A percentile compares a stretch with the other conserved stretches of the same genome.
Evolutionary conservation across 2,888 invertebrate genomes (phyloP).

Genomic region (Conops quadrifasciatus): DNA sequence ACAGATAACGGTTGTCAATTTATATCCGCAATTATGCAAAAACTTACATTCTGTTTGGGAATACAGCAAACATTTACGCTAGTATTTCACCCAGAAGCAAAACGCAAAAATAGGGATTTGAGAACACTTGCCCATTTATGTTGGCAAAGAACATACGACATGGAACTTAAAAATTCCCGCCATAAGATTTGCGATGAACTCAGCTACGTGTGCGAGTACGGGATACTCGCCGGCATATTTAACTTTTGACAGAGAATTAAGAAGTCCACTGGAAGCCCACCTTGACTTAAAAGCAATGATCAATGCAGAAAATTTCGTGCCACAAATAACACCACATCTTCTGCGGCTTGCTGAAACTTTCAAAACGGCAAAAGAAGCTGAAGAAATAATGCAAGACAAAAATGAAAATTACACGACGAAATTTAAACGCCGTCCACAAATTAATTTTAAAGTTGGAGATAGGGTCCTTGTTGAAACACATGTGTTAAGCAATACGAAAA

Average conservation of each 20-base stretch:
- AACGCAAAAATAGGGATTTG: constrained; percentile 19
- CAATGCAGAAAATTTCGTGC: constrained; percentile 30
- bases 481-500: constrained; percentile 14
- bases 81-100: constrained; percentile 42
- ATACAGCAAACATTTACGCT: constrained; percentile 42
- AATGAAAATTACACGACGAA: constrained; percentile 29
- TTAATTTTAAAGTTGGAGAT: constrained; percentile 4
- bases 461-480: constrained; percentile 24
- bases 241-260: constrained; percentile 35
- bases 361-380: constrained; percentile 23
- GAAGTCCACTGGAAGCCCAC: constrained; percentile 32
- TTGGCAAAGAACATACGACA: constrained; percentile 30
- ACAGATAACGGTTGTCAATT: constrained; percentile 59
- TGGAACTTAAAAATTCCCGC: constrained; percentile 29
- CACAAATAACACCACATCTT: constrained; percentile 31
- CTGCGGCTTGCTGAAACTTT: constrained; percentile 28
- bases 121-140: constrained; percentile 25
- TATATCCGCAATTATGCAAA: constrained; percentile 42
- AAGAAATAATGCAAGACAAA: constrained; percentile 29
- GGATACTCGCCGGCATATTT: constrained; percentile 31
- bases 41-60: constrained; percentile 43
- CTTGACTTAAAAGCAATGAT: constrained; percentile 35
- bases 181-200: constrained; percentile 36
- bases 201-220: constrained; percentile 31
- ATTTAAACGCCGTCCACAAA: constrained; percentile 16